Evolutionary conservation across 2,113 vertebrate species (phyloP).

Genomic region (Lamprotornis superbus): DNA sequence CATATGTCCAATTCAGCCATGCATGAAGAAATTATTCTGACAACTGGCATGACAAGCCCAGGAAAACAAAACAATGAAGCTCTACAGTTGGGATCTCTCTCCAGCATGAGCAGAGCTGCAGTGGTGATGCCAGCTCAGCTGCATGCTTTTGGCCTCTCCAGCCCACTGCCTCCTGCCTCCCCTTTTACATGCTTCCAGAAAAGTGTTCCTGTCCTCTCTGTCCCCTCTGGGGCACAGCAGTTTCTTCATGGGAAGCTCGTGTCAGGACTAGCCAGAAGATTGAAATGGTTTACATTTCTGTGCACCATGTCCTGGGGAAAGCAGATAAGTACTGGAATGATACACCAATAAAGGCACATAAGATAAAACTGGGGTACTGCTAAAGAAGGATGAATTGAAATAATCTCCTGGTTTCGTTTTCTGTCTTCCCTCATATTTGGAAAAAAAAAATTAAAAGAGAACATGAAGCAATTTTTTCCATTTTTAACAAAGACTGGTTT

Average conservation of each 20-base stretch:
- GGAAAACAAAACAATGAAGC: constrained; percentile 9
- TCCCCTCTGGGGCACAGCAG: not conserved
- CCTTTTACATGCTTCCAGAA: not conserved
- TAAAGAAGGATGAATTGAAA: not conserved
- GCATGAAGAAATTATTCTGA: constrained; percentile 16
- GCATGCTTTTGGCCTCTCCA: not conserved
- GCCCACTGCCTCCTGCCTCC: not conserved
- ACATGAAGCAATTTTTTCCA: not conserved
- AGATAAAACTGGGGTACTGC: not conserved
- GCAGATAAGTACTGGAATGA: accelerated
- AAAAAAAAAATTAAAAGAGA: not conserved
- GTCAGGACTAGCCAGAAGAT: not conserved
- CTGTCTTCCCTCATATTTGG: not conserved
- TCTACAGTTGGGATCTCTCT: not conserved
- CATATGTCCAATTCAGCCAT: not conserved
- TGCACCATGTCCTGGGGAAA: not conserved
- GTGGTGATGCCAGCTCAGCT: not conserved
- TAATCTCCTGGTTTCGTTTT: not conserved
- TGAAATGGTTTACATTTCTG: not conserved
- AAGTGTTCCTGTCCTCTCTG: not conserved
- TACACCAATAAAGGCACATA: accelerated
- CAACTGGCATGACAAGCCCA: not conserved
- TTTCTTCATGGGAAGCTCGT: not conserved
- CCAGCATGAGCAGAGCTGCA: not conserved
- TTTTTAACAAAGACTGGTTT: not conserved